Conservation (phyloP, 2,113 vertebrate species). For the Tragelaphus scriptus region DNA sequence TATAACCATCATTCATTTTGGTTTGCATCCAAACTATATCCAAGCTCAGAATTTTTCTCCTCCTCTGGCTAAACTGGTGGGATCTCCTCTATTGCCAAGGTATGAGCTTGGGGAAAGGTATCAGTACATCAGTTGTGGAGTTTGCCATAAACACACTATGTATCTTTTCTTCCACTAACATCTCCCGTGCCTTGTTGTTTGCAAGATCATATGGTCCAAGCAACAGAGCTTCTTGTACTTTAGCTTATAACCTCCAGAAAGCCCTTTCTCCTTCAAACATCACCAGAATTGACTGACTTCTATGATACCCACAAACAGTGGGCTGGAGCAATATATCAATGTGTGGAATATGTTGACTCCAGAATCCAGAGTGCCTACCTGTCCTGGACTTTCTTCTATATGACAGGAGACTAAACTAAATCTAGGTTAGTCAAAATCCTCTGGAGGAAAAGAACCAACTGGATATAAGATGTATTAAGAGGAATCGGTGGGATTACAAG, state of each 20-base stretch:
- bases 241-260: neutral
- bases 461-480: neutral
- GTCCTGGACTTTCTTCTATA: neutral
- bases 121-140: neutral
- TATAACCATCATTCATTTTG: neutral
- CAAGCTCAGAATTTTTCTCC: neutral
- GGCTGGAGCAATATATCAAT: neutral
- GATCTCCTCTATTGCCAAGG: neutral
- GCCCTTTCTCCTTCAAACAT: neutral
- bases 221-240: neutral
- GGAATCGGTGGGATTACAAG: neutral
- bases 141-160: neutral
- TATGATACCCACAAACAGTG: too few relatives aligned
- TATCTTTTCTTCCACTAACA: neutral
- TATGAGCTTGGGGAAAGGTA: neutral
- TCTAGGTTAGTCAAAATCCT: neutral
- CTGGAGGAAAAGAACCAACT: neutral
- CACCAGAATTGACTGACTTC: neutral
- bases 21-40: neutral
- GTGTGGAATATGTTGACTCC: neutral
- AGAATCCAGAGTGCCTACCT: neutral
- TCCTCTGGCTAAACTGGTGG: neutral
- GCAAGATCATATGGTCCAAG: neutral
- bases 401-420: neutral
- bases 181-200: neutral